phyloP scores from a whole-genome alignment of 1,140 invertebrate species.

The Hyles euphorbiae region DNA sequence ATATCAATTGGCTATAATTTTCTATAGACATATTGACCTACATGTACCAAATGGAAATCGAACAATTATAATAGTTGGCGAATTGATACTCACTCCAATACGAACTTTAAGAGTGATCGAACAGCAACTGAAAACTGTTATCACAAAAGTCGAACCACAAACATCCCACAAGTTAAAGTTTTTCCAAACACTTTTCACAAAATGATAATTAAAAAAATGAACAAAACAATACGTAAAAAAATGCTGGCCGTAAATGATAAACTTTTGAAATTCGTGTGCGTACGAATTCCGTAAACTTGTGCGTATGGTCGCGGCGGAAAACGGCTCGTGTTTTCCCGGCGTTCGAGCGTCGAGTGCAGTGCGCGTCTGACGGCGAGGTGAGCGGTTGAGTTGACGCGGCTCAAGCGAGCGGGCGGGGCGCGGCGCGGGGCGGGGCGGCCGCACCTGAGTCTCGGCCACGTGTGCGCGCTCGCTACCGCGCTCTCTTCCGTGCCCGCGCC shows the following conservation, averaged over 20 bases:
- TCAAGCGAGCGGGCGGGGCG: slow-evolving; percentile 24
- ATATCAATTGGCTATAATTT: slow-evolving; percentile 43
- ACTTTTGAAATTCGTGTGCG: slow-evolving; percentile 35
- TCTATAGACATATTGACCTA: slow-evolving; percentile 11
- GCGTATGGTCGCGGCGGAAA: slow-evolving; percentile 56
- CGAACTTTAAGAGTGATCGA: slow-evolving; percentile 28
- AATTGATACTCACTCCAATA: slow-evolving; percentile 30
- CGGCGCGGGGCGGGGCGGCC: slow-evolving; percentile 38
- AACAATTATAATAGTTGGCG: too few species aligned
- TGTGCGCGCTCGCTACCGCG: slow-evolving; percentile 43
- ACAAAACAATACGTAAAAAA: slow-evolving; percentile 20
- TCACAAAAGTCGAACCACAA: slow-evolving; percentile 50
- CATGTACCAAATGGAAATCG: background rate
- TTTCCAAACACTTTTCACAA: slow-evolving; percentile 42
- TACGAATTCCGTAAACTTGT: slow-evolving; percentile 47
- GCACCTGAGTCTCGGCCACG: slow-evolving; percentile 55
- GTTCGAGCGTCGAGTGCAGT: slow-evolving; percentile 67
- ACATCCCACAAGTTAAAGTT: slow-evolving; percentile 49
- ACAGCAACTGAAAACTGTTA: slow-evolving; percentile 31
- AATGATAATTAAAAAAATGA: slow-evolving; percentile 14
- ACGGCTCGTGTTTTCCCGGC: slow-evolving; percentile 69
- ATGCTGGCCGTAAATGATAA: slow-evolving; percentile 8
- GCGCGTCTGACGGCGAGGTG: slow-evolving; percentile 57
- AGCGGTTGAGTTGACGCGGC: slow-evolving; percentile 40
- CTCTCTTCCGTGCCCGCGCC: slow-evolving; percentile 6